phyloP scores from a whole-genome alignment of 2,797 vertebrate species.

The Galaxias olidus region DNA sequence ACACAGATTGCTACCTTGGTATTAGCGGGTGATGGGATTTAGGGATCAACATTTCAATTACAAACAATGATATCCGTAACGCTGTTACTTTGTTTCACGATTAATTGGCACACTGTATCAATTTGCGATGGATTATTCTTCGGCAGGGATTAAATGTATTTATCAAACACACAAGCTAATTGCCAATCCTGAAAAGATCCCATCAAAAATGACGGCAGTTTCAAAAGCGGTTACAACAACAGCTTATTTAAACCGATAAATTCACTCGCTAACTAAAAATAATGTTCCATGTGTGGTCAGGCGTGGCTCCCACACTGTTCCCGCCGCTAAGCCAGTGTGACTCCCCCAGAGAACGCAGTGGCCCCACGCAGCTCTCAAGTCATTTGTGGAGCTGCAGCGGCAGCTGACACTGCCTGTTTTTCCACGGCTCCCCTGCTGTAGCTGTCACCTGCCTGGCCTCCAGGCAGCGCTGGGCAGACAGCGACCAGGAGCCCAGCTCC shows the following conservation, averaged over 20 bases:
- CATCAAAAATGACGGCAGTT: not conserved
- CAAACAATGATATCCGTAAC: slow-evolving; percentile 22
- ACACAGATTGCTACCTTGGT: slow-evolving; percentile 11
- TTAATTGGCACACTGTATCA: not conserved
- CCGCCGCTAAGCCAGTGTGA: slow-evolving; percentile 44
- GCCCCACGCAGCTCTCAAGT: slow-evolving; percentile 53
- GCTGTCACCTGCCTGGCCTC: slow-evolving; percentile 40
- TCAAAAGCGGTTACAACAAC: not conserved
- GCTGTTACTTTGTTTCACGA: slow-evolving; percentile 3
- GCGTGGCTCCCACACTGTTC: slow-evolving; percentile 39
- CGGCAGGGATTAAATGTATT: slow-evolving; percentile 8
- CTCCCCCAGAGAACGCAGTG: slow-evolving; percentile 27
- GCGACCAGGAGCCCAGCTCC: slow-evolving; percentile 14
- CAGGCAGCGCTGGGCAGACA: slow-evolving; percentile 36
- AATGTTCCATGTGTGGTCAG: slow-evolving; percentile 27
- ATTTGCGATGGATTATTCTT: slow-evolving; percentile 17
- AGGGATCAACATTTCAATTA: not conserved
- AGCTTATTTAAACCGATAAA: slow-evolving; percentile 46
- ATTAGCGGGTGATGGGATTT: not conserved
- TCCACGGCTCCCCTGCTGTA: slow-evolving; percentile 34
- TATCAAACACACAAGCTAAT: slow-evolving; percentile 13
- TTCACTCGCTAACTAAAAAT: slow-evolving; percentile 35
- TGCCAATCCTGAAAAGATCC: not conserved
- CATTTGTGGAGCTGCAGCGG: slow-evolving; percentile 66
- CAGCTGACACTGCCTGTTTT: slow-evolving; percentile 57